Base-by-base conservation (phyloP, 2,797 vertebrate species). In the Muscicapa comitata region DNA sequence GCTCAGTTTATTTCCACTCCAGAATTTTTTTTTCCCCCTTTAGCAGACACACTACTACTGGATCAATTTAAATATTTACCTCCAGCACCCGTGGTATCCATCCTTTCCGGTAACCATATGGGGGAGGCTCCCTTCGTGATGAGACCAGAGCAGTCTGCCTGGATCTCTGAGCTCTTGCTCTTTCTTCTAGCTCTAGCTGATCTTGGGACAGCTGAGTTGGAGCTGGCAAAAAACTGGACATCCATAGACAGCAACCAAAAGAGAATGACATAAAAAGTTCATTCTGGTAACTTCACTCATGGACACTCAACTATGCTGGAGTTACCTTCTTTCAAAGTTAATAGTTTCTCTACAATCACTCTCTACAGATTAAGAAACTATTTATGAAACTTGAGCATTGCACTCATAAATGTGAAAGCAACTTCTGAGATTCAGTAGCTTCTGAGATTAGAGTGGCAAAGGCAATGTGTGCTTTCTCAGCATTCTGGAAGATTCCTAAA, bases 181-280 rank as follows among this genome's bases (percentile, higher is more conserved):
- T 98, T 96, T 99, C 99, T 95, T 99, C 99, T 38, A 99, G 98
- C 95, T 99, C 99, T 65, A 99, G 97, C 97, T 99, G 99, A 97
- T 99, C 99, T 97, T 99, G 99, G 51, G 99, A 99, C 75, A 99
- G 98, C 98, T 99, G 99, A 38, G 99, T 99, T 61, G 99, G 99
- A 87, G 98, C 98, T 78, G 99, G 99, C 93, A 99, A 97, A 98
- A 99, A 99, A 97, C 99, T 99, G 77, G 26, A 92, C 1, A 35
- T 35, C 26, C 78, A 37, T 0, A 35, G 55, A 33, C 0, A 59
- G 28, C 2, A 43, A 79, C 2, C 20, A 71, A 42, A 86, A 57
- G 68, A 87, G 5, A 67, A 94, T 59, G 71, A 84, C 10, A 71
- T 24, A 33, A n/a, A 76, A 94, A 77, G 59, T 91, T 84, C 77